A percentile compares a stretch with the other conserved stretches of the same genome.
These are phyloP conservation scores for Megastigmus dorsalis DNA, from an alignment of 2,888 invertebrate genomes.

Conservation along the genomic window DNA sequence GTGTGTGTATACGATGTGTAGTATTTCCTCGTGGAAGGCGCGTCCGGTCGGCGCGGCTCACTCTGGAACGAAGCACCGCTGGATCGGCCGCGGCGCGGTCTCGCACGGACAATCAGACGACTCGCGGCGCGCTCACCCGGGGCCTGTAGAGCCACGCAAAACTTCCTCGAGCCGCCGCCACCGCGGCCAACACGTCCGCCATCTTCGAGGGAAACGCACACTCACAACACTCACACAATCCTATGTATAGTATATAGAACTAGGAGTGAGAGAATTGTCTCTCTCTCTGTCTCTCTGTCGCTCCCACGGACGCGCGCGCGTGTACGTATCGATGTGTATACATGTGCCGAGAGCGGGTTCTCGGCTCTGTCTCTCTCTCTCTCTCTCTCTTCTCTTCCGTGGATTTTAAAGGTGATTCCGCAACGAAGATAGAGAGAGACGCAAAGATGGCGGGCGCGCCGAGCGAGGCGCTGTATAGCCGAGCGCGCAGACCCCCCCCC, in stretches of 20 bases:
- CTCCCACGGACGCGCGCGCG: not conserved
- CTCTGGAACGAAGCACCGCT: not conserved
- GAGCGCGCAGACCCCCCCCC: conserved; percentile 19
- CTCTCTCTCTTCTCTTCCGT: not conserved
- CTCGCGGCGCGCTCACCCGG: conserved; percentile 23
- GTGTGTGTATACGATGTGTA: too few species aligned
- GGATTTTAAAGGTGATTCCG: conserved; percentile 26
- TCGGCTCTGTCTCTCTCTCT: not conserved
- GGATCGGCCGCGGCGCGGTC: not conserved
- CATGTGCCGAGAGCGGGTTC: not conserved
- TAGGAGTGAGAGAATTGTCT: too few species aligned
- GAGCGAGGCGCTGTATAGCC: too few species aligned
- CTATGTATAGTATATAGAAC: not conserved
- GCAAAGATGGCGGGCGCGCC: conserved; percentile 50
- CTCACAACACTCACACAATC: not conserved
- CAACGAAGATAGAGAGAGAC: conserved; percentile 34
- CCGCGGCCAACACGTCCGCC: conserved; percentile 51
- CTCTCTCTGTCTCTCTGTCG: too few species aligned
- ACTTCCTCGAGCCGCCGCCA: conserved; percentile 48
- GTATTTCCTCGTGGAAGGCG: too few species aligned
- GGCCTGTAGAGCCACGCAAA: conserved; percentile 19
- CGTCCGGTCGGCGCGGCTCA: too few species aligned
- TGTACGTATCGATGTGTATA: not conserved
- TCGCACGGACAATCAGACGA: conserved; percentile 11
- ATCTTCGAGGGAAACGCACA: conserved; percentile 48